Percentiles rank a stretch among this genome's conserved stretches.
Conservation (phyloP, 37 sponge, comb jelly and placozoan genomes). For the Agelas oroides region DNA sequence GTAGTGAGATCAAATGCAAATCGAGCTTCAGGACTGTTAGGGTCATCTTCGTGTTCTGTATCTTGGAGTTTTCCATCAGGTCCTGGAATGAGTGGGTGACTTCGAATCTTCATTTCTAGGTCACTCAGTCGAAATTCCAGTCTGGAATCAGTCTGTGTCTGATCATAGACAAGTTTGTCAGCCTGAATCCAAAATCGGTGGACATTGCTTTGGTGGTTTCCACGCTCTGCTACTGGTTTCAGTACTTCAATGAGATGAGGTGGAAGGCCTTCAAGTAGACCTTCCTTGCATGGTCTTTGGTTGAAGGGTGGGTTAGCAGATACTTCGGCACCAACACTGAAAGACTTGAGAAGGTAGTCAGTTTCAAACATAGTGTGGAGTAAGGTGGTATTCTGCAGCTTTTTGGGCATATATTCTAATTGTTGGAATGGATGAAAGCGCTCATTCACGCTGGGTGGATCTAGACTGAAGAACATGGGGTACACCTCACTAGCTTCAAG, state of each 20-base stretch:
- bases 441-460: slow-evolving; percentile 54
- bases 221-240: slow-evolving; percentile 60
- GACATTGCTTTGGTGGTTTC: background rate
- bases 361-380: slow-evolving; percentile 75
- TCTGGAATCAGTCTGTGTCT: background rate
- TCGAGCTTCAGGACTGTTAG: slow-evolving; percentile 68
- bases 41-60: slow-evolving; percentile 48
- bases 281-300: slow-evolving; percentile 55
- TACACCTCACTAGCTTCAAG: slow-evolving; percentile 9
- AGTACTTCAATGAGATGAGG: slow-evolving; percentile 41
- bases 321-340: slow-evolving; percentile 77
- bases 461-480: slow-evolving; percentile 67
- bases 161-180: slow-evolving; percentile 44
- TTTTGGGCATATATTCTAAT: slow-evolving; percentile 48
- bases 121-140: slow-evolving; percentile 16
- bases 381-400: slow-evolving; percentile 23
- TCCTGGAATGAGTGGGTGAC: slow-evolving; percentile 49
- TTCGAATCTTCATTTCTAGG: slow-evolving; percentile 55
- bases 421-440: slow-evolving; percentile 80
- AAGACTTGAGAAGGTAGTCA: slow-evolving; percentile 75
- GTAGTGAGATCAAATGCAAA: slow-evolving; percentile 73
- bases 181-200: slow-evolving; percentile 81
- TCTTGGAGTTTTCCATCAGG: slow-evolving; percentile 70
- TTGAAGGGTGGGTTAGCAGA: slow-evolving; percentile 74
- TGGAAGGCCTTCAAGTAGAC: slow-evolving; percentile 56